These are phyloP conservation scores for Taphrorychus bicolor DNA, from an alignment of 2,888 invertebrate genomes.

Conservation along the genomic window DNA sequence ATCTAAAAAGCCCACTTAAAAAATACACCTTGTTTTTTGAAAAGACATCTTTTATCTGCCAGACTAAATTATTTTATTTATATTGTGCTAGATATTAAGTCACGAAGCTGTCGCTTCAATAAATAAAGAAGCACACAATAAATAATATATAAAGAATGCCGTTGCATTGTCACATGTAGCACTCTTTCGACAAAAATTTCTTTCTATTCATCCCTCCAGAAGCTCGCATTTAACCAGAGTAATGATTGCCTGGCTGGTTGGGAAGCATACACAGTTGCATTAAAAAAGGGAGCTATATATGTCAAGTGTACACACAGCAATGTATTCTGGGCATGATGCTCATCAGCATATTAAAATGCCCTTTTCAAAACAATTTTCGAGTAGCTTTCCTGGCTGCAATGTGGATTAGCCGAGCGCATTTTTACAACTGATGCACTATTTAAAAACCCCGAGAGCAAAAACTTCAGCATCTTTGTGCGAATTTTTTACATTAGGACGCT, in stretches of 20 bases:
- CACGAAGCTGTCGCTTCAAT: too few relatives aligned
- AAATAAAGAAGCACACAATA: too few relatives aligned
- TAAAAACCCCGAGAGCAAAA: background rate
- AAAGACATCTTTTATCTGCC: too few relatives aligned
- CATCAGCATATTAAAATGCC: slow-evolving; percentile 21
- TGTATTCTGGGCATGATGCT: slow-evolving; percentile 12
- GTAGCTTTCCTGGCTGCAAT: background rate
- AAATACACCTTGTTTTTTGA: too few relatives aligned
- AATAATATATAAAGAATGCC: too few relatives aligned
- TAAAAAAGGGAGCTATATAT: slow-evolving; percentile 1
- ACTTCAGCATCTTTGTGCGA: background rate
- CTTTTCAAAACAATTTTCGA: slow-evolving; percentile 16
- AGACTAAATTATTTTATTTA: too few relatives aligned
- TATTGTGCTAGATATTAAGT: too few relatives aligned
- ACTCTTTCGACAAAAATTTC: too few relatives aligned
- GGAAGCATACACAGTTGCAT: background rate
- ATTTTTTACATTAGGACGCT: background rate
- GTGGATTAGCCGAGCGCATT: slow-evolving; percentile 2
- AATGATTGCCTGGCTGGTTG: background rate
- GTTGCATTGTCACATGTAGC: too few relatives aligned
- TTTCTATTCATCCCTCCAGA: background rate
- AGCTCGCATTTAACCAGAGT: background rate
- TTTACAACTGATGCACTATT: background rate
- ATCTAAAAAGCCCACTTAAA: too few relatives aligned
- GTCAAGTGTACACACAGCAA: slow-evolving; percentile 7